Conservation (phyloP, 2,113 vertebrate genomes). For the Petrocephalus microphthalmus region DNA sequence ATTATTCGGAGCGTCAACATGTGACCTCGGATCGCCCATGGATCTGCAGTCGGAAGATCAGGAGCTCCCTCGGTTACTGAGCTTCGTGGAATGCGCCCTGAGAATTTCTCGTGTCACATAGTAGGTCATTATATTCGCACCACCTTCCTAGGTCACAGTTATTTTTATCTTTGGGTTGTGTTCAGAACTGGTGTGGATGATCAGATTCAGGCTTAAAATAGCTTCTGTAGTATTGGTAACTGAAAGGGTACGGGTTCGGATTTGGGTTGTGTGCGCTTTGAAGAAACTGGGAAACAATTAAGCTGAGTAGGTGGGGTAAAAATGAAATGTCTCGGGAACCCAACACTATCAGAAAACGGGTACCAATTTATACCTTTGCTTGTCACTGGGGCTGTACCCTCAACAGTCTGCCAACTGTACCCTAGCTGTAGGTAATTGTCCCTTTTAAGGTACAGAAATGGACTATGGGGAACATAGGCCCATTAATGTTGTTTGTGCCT, state of each 20-base stretch:
- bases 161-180: conserved; percentile 12
- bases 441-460: no score
- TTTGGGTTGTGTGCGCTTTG: not conserved
- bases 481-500: no score
- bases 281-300: not conserved
- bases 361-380: no score
- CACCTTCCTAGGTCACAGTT: conserved; percentile 28
- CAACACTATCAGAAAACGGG: no score
- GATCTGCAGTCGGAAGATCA: not conserved
- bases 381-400: no score
- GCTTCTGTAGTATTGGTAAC: not conserved
- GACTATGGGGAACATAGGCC: no score
- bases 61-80: not conserved
- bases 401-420: no score
- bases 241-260: not conserved
- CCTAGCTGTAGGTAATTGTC: no score
- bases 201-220: conserved; percentile 9
- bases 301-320: not conserved
- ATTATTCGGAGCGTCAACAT: not conserved
- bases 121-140: conserved; percentile 1
- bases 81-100: not conserved
- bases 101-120: conserved; percentile 8
- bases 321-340: not conserved
- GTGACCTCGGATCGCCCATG: not conserved
- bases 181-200: conserved; percentile 17